These are phyloP conservation scores for Amphimallon solstitiale DNA, from an alignment of 2,888 invertebrate species.

Conservation along the genomic window DNA sequence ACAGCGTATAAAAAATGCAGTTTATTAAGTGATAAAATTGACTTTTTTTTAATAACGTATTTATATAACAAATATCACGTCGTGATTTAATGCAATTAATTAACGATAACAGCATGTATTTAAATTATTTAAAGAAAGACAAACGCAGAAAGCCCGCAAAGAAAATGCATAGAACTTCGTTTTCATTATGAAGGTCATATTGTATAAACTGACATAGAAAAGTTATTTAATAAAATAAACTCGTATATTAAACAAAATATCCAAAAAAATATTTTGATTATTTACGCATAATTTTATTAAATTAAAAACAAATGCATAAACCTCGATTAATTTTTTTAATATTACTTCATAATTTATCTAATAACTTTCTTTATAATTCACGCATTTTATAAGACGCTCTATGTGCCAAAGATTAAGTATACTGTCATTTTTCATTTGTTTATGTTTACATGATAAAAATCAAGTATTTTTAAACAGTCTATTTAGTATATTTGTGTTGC, in stretches of 20 bases:
- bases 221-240: too few relatives aligned
- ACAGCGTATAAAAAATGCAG: conserved; percentile 12
- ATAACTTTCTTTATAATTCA: background rate
- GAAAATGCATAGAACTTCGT: background rate
- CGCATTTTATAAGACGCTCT: background rate
- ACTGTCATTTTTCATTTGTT: background rate
- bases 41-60: conserved; percentile 36
- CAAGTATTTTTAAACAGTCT: too few relatives aligned
- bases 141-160: background rate
- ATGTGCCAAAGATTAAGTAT: conserved; percentile 13
- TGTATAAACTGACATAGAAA: too few relatives aligned
- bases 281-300: too few relatives aligned
- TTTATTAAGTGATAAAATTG: conserved; percentile 33
- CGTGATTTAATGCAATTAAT: conserved; percentile 26
- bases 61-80: conserved; percentile 33
- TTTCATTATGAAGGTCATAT: too few relatives aligned
- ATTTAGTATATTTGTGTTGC: too few relatives aligned
- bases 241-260: too few relatives aligned
- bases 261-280: too few relatives aligned
- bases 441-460: too few relatives aligned
- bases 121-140: conserved; percentile 1
- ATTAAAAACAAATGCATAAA: too few relatives aligned
- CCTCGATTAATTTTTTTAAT: too few relatives aligned
- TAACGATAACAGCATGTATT: conserved; percentile 17
- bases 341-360: too few relatives aligned